These are phyloP conservation scores for Lepisosteus osseus DNA, from an alignment of 2,113 vertebrate genomes.

Conservation along the genomic window DNA sequence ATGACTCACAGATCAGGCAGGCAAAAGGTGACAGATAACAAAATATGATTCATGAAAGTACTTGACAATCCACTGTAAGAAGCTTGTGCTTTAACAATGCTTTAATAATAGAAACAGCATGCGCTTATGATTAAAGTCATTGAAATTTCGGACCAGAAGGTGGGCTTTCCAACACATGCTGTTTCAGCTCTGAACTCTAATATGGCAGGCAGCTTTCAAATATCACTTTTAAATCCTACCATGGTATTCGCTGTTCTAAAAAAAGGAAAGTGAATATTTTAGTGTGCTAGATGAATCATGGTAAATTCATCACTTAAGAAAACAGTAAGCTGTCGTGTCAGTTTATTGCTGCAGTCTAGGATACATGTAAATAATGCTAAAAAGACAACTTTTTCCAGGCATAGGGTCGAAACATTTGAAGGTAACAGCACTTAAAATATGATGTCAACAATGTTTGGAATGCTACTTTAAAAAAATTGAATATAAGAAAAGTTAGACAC, in stretches of 20 bases:
- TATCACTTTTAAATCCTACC: slow-evolving; percentile 17
- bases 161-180: slow-evolving; percentile 25
- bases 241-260: not conserved
- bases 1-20: slow-evolving; percentile 52
- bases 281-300: no score
- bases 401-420: no score
- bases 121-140: slow-evolving; percentile 48
- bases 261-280: no score
- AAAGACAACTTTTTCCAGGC: no score
- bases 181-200: slow-evolving; percentile 15
- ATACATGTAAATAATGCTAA: no score
- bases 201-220: slow-evolving; percentile 20
- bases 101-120: slow-evolving; percentile 55
- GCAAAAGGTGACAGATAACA: slow-evolving; percentile 70
- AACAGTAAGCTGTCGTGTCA: no score
- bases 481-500: no score
- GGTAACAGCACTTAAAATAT: no score
- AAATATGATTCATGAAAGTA: slow-evolving; percentile 58
- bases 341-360: no score
- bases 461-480: no score
- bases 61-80: slow-evolving; percentile 49
- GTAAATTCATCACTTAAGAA: no score
- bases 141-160: slow-evolving; percentile 35
- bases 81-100: slow-evolving; percentile 39
- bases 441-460: no score